Evolutionary conservation across 2,888 invertebrate genomes (phyloP), one percentile per base, ranked within the genome.

Genomic region (Apeira syringaria): DNA sequence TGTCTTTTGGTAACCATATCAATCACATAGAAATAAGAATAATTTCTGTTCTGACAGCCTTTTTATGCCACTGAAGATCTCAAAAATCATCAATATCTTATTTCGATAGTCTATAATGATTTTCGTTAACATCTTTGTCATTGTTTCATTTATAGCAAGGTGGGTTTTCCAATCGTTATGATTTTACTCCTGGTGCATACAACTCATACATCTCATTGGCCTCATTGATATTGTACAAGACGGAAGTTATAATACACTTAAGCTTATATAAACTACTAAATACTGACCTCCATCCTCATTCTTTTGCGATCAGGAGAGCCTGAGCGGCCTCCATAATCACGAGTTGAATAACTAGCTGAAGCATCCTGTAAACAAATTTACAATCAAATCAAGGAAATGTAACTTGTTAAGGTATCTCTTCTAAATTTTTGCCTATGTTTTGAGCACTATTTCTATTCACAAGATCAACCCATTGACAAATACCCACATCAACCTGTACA

Each of bases 261-360:
- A n/a, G n/a, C n/a, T n/a, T n/a, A n/a, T n/a, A n/a, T n/a, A n/a
- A n/a, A n/a, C n/a, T n/a, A n/a, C n/a, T 33, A 31, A 36, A 55
- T 66, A 85, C 86, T 79, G 61, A 92, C 92, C 90, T 93, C 93
- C 59, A 91, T 84, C 64, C 92, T 91, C 79, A 92, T 88, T 71
- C 93, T 83, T 74, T 93, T 93, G 42, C 93, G 85, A 31, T 93
- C 93, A 30, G 93, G 93, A 37, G 93, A 93, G 50, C 92, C 89
- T 52, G 92, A 85, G 50, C 91, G 84, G 47, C 86, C 80, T 55
- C 89, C 88, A 72, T 91, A 91, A 43, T 92, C 92, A 50, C 92
- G 82, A 53, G 78, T 86, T 35, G 90, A 85, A 68, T 90, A 90
- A 56, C 81, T 85, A 60, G 86, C 82, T 47, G 89, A 79, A 54